Evolutionary conservation across 2,888 invertebrate genomes (phyloP), one percentile per base, ranked within the genome.

Genomic region (Stomorhina lunata): DNA sequence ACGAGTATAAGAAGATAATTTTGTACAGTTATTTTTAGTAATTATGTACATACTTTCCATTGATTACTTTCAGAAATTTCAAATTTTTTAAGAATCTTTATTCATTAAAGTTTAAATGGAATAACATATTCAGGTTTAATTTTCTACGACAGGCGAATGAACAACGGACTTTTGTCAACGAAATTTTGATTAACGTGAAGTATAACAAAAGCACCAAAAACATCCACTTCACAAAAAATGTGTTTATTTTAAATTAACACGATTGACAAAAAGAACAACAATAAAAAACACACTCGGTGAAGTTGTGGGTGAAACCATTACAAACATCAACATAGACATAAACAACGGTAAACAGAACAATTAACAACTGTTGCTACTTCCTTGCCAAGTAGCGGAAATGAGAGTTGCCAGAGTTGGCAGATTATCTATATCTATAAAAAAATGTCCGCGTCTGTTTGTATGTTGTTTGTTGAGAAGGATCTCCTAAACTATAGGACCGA

Each of bases 241-340:
- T 55, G 68, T 68, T 68, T 68, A 68, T 57, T 69, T 69, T 57
- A 69, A 57, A 69, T 69, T 69, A 57, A 69, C 32, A 45, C 48
- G 29, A 43, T 32, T 40, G 69, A 57, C 57, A 57, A 68, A 32
- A 50, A 50, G 2, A 50, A 55, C 43, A 53, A 25, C 6, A 55
- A 29, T 22, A 55, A 22, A 12, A 50, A 10, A 50, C 10, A n/a
- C n/a, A n/a, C n/a, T n/a, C n/a, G n/a, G n/a, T n/a, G n/a, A n/a
- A n/a, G n/a, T n/a, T n/a, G n/a, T n/a, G n/a, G n/a, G n/a, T n/a
- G 48, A 22, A 3, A 50, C 48, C 48, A 50, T 50, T 45, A 45
- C 20, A 45, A 45, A 15, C 34, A 32, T 34, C 22, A 34, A 12
- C 20, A 57, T 20, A 2, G 29, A 29, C 25, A 15, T 32, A 4